These are phyloP conservation scores for Crossoptilon crossoptilon DNA, from an alignment of 2,797 vertebrate species.

Conservation along the genomic window DNA sequence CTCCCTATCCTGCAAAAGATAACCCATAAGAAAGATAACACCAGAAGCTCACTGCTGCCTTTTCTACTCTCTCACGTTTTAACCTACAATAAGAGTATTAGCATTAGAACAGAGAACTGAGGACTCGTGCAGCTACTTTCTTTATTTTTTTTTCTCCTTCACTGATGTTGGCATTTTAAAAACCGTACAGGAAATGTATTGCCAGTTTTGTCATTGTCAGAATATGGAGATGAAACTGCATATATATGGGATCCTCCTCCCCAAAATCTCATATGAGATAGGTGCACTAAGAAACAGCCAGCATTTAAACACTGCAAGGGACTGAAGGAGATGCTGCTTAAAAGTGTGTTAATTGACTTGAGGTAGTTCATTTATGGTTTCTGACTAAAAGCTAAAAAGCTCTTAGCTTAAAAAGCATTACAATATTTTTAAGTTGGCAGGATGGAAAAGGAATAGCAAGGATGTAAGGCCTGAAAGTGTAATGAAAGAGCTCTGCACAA, in stretches of 20 bases:
- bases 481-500: not conserved
- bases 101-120: not conserved
- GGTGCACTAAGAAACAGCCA: not conserved
- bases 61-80: not conserved
- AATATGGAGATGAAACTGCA: rapidly evolving
- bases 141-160: not conserved
- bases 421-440: not conserved
- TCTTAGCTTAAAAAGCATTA: not conserved
- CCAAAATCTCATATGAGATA: not conserved
- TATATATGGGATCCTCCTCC: rapidly evolving
- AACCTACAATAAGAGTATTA: not conserved
- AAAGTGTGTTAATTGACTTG: not conserved
- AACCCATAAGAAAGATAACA: not conserved
- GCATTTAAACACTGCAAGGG: not conserved
- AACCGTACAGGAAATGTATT: not conserved
- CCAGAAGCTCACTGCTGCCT: not conserved
- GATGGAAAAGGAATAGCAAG: not conserved
- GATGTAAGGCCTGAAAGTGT: not conserved
- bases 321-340: not conserved
- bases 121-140: not conserved
- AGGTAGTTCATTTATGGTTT: not conserved
- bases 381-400: not conserved
- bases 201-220: not conserved
- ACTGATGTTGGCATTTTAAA: not conserved
- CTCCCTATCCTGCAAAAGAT: not conserved